phyloP scores from a whole-genome alignment of 2,797 vertebrate genomes.

The Luscinia megarhynchos region DNA sequence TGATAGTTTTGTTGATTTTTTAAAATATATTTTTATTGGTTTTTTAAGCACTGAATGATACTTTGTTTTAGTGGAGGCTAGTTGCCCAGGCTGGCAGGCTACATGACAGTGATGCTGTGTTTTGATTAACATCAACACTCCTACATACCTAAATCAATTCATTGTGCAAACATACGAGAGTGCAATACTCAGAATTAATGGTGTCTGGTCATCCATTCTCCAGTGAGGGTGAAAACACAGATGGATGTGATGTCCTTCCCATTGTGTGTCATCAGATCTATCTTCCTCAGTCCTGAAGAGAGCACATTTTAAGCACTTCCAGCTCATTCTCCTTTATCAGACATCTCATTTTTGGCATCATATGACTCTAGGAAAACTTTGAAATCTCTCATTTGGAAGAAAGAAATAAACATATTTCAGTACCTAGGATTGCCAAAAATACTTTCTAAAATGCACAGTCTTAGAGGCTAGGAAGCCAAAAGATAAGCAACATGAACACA shows the following conservation, averaged over 20 bases:
- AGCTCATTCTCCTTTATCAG: neutral
- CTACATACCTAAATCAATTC: neutral
- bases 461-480: neutral
- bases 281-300: neutral
- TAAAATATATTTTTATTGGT: neutral
- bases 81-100: neutral
- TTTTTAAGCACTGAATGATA: conserved; percentile 7
- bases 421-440: neutral
- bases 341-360: neutral
- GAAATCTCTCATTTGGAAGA: neutral
- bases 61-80: neutral
- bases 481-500: neutral
- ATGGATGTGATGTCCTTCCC: neutral
- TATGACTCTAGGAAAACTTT: neutral
- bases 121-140: conserved; percentile 10
- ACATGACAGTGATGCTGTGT: neutral
- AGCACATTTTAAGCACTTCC: neutral
- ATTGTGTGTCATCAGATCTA: neutral
- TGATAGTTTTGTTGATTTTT: neutral
- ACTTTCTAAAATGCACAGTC: neutral
- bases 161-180: neutral
- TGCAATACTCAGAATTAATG: conserved; percentile 1
- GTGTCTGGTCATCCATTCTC: neutral
- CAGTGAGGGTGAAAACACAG: neutral
- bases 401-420: neutral